Conservation (phyloP, 1,140 invertebrate species). For the Tetramorium alpestre region DNA sequence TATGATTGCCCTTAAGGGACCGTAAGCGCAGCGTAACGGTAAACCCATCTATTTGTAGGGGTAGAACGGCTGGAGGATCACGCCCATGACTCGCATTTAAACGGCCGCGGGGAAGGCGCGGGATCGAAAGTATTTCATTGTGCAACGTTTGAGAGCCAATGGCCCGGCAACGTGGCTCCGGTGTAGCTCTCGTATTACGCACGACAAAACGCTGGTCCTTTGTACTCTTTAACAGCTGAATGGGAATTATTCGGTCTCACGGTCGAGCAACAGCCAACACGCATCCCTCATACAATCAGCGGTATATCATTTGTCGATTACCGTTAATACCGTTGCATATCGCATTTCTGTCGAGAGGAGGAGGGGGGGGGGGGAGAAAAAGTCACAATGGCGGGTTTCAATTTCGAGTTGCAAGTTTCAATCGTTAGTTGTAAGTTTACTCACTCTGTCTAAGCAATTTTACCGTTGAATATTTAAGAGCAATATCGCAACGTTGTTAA, state of each 20-base stretch:
- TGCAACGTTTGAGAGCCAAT: slow-evolving; percentile 55
- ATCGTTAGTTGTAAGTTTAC: not conserved
- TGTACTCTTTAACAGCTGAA: slow-evolving; percentile 35
- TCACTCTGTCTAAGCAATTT: not conserved
- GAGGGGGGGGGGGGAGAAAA: too few species aligned
- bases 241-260: slow-evolving; percentile 32
- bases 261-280: not conserved
- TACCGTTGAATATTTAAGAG: not conserved
- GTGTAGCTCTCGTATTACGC: slow-evolving; percentile 27
- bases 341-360: not conserved
- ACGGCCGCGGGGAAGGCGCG: slow-evolving; percentile 7
- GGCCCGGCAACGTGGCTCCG: slow-evolving; percentile 21
- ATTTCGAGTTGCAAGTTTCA: not conserved
- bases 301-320: not conserved
- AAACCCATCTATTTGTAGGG: slow-evolving; percentile 64
- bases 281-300: slow-evolving; percentile 7
- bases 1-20: slow-evolving; percentile 72
- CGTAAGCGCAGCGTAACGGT: slow-evolving; percentile 58
- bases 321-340: not conserved
- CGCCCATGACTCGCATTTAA: slow-evolving; percentile 35
- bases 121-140: slow-evolving; percentile 53
- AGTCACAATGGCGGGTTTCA: not conserved
- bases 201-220: slow-evolving; percentile 48
- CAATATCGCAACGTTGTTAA: not conserved
- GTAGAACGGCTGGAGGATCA: slow-evolving; percentile 26